A percentile compares a stretch with the other conserved stretches of the same genome.
phyloP scores from a whole-genome alignment of 1,140 invertebrate species.

The Holotrichia oblita region DNA sequence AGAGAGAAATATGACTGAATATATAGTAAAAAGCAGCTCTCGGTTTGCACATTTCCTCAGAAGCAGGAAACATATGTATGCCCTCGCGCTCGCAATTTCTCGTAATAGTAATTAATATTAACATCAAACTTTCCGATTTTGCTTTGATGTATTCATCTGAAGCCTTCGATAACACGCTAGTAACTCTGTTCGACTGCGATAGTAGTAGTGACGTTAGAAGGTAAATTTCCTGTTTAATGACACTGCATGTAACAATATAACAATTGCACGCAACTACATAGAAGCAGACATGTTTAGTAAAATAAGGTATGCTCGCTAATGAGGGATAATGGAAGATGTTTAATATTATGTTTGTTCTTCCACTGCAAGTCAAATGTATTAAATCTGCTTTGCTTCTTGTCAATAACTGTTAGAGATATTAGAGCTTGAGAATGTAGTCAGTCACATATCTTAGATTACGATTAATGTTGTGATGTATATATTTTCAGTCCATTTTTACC shows the following conservation, averaged over 20 bases:
- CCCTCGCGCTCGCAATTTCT: not conserved
- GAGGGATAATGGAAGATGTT: too few relatives aligned
- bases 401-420: too few relatives aligned
- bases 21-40: not conserved
- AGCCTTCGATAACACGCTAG: not conserved
- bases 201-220: not conserved
- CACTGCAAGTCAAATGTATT: too few relatives aligned
- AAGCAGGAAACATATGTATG: not conserved
- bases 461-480: too few relatives aligned
- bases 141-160: conserved; percentile 1
- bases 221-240: not conserved
- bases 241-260: not conserved
- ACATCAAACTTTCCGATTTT: conserved; percentile 8
- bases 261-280: not conserved
- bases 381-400: too few relatives aligned
- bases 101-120: not conserved
- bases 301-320: too few relatives aligned
- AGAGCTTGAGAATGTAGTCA: too few relatives aligned
- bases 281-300: too few relatives aligned
- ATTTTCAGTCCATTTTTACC: too few relatives aligned
- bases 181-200: not conserved
- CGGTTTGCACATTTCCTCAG: not conserved
- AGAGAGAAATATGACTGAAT: not conserved
- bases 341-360: too few relatives aligned
- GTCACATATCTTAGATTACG: too few relatives aligned